These are phyloP conservation scores for Acronicta alni DNA, from an alignment of 2,888 invertebrate genomes.

Conservation along the genomic window DNA sequence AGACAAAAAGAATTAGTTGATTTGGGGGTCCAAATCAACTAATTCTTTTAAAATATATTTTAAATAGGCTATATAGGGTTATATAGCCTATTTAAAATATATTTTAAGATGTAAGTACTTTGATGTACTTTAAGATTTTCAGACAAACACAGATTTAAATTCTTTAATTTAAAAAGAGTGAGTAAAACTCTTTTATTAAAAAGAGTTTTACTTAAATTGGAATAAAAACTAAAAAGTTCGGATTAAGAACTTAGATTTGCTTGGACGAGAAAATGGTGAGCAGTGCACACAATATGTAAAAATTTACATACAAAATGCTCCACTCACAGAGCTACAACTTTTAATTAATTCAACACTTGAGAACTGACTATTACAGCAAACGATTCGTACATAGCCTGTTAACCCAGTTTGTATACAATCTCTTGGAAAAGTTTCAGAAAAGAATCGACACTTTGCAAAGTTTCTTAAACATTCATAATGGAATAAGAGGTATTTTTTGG, in stretches of 20 bases:
- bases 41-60: too few species aligned
- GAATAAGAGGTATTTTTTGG: conserved; percentile 1
- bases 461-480: conserved; percentile 2
- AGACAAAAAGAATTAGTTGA: too few species aligned
- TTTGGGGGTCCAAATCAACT: too few species aligned
- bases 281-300: neutral
- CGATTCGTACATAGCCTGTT: conserved; percentile 9
- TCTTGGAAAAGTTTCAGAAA: conserved; percentile 19
- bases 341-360: conserved; percentile 42
- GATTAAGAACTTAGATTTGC: neutral
- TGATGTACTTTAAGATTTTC: too few species aligned
- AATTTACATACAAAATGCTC: conserved; percentile 27
- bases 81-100: too few species aligned
- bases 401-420: conserved; percentile 29
- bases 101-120: too few species aligned
- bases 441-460: conserved; percentile 8
- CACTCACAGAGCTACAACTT: conserved; percentile 21
- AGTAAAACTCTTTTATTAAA: too few species aligned
- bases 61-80: too few species aligned
- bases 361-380: conserved; percentile 3
- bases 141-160: too few species aligned
- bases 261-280: neutral
- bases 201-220: too few species aligned
- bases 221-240: neutral
- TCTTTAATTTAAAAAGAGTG: too few species aligned